phyloP scores from a whole-genome alignment of 2,888 invertebrate genomes.

The Tholera decimalis region DNA sequence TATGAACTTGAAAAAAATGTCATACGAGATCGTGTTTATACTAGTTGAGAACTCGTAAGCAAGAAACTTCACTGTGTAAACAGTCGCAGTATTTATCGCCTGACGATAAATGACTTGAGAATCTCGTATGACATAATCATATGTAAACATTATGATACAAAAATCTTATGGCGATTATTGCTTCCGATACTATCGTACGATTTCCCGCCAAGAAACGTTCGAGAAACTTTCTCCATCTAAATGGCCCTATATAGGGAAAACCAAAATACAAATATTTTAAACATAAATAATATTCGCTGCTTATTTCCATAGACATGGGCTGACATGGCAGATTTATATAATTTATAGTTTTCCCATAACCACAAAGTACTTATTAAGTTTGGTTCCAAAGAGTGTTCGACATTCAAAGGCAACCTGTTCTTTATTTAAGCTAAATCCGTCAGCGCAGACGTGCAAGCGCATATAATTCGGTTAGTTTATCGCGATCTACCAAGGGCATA shows the following conservation, averaged over 20 bases:
- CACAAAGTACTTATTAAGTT: constrained; percentile 16
- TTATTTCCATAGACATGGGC: constrained; percentile 37
- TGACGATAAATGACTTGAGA: too few relatives aligned
- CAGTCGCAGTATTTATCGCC: too few relatives aligned
- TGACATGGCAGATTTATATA: constrained; percentile 29
- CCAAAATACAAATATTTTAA: constrained; percentile 21
- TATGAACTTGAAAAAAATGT: too few relatives aligned
- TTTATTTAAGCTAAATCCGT: constrained; percentile 40
- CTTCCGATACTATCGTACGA: too few relatives aligned
- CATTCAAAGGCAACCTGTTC: constrained; percentile 9
- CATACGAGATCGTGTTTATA: too few relatives aligned
- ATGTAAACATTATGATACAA: too few relatives aligned
- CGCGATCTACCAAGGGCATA: constrained; percentile 53
- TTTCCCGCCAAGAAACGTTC: too few relatives aligned
- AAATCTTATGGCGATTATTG: too few relatives aligned
- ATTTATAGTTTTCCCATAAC: constrained; percentile 41
- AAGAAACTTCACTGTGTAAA: too few relatives aligned
- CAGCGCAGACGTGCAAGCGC: constrained; percentile 33
- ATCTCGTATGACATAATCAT: too few relatives aligned
- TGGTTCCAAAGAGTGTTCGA: constrained; percentile 20
- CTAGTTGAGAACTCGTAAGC: too few relatives aligned
- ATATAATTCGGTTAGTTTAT: constrained; percentile 48
- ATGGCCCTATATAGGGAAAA: constrained; percentile 43
- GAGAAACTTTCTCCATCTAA: too few relatives aligned
- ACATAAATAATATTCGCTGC: constrained; percentile 33